phyloP scores from a whole-genome alignment of 64 coral and sea anemone species.

The Montipora capricornis region DNA sequence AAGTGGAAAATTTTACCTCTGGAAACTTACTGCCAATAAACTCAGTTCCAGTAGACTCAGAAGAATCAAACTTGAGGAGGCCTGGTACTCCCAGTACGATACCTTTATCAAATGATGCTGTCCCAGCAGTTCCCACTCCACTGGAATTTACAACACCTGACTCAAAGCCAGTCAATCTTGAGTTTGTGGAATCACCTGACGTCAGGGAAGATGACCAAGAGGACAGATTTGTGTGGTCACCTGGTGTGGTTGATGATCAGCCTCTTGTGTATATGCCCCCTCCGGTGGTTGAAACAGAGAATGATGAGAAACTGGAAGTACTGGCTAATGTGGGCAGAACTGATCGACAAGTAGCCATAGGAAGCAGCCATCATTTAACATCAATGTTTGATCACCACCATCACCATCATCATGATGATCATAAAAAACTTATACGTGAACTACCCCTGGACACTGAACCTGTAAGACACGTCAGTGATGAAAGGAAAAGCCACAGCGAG shows the following conservation, averaged over 20 bases:
- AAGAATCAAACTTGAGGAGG: not conserved
- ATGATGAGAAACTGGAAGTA: conserved; percentile 26
- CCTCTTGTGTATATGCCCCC: conserved; percentile 37
- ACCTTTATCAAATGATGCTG: not conserved
- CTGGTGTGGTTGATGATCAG: conserved; percentile 34
- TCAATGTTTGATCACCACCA: conserved; percentile 28
- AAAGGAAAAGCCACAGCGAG: conserved; percentile 18
- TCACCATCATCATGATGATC: conserved; percentile 50
- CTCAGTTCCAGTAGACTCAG: not conserved
- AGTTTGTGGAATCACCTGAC: not conserved
- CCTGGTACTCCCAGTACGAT: not conserved
- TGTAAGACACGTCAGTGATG: conserved; percentile 36
- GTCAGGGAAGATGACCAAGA: not conserved
- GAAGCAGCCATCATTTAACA: conserved; percentile 36
- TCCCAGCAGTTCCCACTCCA: not conserved
- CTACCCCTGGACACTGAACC: conserved; percentile 42
- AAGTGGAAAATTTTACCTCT: not conserved
- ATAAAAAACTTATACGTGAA: conserved; percentile 33
- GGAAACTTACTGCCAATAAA: not conserved
- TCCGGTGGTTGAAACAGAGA: conserved; percentile 44
- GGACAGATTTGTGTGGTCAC: conserved; percentile 37
- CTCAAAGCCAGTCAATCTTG: not conserved
- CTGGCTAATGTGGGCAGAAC: conserved; percentile 32
- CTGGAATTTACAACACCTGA: not conserved
- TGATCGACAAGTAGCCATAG: conserved; percentile 21